These are phyloP conservation scores for Athene cunicularia DNA, from an alignment of 2,113 vertebrate species.

Conservation along the genomic window DNA sequence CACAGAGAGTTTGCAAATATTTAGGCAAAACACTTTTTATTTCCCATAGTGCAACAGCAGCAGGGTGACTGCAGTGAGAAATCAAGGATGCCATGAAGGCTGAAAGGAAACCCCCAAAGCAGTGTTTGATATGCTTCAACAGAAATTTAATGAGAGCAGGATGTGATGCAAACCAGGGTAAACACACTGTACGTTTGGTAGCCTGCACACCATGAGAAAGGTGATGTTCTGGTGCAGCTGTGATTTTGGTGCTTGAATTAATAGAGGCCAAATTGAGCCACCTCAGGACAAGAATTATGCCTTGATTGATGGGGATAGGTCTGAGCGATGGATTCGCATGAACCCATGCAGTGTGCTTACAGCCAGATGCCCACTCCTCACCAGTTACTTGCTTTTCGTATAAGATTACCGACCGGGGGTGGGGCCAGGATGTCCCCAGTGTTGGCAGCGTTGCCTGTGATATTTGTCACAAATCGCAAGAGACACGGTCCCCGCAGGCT, in stretches of 20 bases:
- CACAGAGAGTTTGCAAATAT: neutral
- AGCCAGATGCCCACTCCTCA: neutral
- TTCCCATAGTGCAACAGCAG: neutral
- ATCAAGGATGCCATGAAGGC: neutral
- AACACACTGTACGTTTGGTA: neutral
- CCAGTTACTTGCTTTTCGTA: accelerated
- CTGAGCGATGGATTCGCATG: accelerated
- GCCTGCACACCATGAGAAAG: neutral
- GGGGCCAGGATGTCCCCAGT: neutral
- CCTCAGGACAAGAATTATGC: neutral
- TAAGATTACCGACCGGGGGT: accelerated
- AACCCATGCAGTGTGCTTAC: neutral
- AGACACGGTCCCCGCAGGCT: neutral
- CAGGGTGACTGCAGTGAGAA: neutral
- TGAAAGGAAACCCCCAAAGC: neutral
- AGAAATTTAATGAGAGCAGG: neutral
- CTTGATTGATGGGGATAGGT: neutral
- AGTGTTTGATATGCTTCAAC: neutral
- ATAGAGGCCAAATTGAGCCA: neutral
- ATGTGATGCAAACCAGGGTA: neutral
- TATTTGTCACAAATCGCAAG: neutral
- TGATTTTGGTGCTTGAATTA: neutral
- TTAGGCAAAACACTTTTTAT: neutral
- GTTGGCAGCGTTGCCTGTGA: neutral
- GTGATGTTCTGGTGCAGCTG: neutral